Base-by-base conservation (phyloP, 2,113 vertebrate genomes). In the Menura novaehollandiae region DNA sequence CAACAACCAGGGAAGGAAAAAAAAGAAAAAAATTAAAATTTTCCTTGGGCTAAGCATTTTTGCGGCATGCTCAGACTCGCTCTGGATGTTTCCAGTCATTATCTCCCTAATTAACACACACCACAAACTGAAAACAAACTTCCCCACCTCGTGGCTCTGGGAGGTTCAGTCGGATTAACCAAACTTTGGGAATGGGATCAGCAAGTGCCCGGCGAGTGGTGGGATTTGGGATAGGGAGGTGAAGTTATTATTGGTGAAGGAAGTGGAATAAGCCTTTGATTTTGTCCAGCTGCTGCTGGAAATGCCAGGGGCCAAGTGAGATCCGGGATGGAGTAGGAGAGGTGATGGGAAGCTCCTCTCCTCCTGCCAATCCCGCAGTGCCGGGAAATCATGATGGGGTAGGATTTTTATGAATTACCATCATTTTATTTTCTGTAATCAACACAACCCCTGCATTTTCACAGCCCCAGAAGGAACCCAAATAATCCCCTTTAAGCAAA, bases 41-140 rank as follows among this genome's bases (percentile, higher is more conserved):
- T 91, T 85, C 96, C 91, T 83, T 35, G 33, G 88, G 96, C 91
- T 85, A 93, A 94, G 85, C 17, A 93, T 96, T 96, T 96, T 94
- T 85, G 85, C 2, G 0, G 43, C 89, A 0, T 15, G 96, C 78
- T 85, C 78, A 88, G 94, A 37, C 96, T 62, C 3, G 85, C 63
- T 76, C 46, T 30, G 74, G 37, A 22, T 55, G 75, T 51, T 63
- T 73, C 37, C 85, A 80, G 67, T 69, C 89, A n/a, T 91, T 80
- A 77, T 44, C 71, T 85, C 78, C 41, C 51, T 39, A 66, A 93
- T 95, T 88, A 91, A 71, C 9, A 5, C 32, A 4, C 58, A 3
- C 37, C 41, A 2, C 77, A 51, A 58, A 49, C 32, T 0, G 0
- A 60, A 69, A 93, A 62, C 58, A 60, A 87, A 83, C 51, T 85